These are phyloP conservation scores for Chrysoperla carnea DNA, from an alignment of 1,140 invertebrate genomes.

Conservation along the genomic window DNA sequence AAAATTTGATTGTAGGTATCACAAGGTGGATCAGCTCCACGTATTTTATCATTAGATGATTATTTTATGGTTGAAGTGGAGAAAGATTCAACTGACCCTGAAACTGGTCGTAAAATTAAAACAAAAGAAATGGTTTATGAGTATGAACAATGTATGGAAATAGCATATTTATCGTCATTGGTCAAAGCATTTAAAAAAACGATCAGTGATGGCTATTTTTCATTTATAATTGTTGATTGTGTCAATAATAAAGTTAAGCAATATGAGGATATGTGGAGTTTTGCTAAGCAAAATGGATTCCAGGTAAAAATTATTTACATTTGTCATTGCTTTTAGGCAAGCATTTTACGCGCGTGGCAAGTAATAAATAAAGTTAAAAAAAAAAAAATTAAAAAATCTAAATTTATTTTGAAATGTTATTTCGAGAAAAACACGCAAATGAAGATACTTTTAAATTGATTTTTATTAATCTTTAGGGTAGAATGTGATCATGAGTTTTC, in stretches of 20 bases:
- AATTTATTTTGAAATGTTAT: background rate
- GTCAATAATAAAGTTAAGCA: constrained; percentile 63
- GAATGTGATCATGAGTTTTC: no score
- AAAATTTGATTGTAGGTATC: constrained; percentile 38
- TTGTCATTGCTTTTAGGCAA: no score
- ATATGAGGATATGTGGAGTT: constrained; percentile 78
- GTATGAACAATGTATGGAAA: constrained; percentile 73
- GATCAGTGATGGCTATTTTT: constrained; percentile 77
- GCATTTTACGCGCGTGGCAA: no score
- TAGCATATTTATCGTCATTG: constrained; percentile 61
- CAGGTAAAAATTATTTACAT: constrained; percentile 40
- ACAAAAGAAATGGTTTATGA: constrained; percentile 71
- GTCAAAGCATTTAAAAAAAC: constrained; percentile 86
- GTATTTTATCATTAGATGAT: constrained; percentile 88
- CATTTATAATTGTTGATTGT: constrained; percentile 84
- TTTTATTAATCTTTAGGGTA: no score
- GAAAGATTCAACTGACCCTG: constrained; percentile 52
- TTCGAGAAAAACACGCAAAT: background rate
- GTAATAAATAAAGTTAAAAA: no score
- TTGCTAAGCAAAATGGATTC: constrained; percentile 75
- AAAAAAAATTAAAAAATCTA: no score
- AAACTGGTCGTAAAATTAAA: constrained; percentile 56
- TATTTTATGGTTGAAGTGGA: constrained; percentile 89
- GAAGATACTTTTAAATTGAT: no score
- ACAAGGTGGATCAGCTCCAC: constrained; percentile 57